Percentiles rank a stretch among this genome's conserved stretches.
phyloP scores from a whole-genome alignment of 2,888 invertebrate genomes.

The Stenodema calcarata region DNA sequence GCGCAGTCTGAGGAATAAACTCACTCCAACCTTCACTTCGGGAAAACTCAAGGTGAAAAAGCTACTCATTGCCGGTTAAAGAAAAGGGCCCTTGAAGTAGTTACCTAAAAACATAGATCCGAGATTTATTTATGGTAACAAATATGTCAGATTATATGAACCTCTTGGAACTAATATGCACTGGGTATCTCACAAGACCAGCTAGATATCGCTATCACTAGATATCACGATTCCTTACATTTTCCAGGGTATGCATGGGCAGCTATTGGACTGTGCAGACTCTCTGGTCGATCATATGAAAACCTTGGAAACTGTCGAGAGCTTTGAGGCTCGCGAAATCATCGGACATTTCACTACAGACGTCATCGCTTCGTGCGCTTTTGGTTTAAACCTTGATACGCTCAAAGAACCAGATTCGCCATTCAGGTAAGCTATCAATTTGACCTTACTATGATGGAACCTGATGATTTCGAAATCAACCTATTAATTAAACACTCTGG shows the following conservation, averaged over 20 bases:
- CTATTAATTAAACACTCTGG: too few species aligned
- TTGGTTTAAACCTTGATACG: slow-evolving; percentile 63
- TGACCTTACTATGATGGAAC: too few species aligned
- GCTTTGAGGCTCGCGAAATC: slow-evolving; percentile 34
- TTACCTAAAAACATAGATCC: too few species aligned
- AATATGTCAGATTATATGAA: too few species aligned
- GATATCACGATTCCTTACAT: neutral
- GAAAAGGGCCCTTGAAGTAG: too few species aligned
- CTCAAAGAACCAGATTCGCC: slow-evolving; percentile 58
- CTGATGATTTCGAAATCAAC: too few species aligned
- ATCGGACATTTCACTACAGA: slow-evolving; percentile 63
- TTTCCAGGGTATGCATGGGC: slow-evolving; percentile 63
- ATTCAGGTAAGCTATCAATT: neutral
- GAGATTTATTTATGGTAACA: too few species aligned
- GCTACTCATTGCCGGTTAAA: neutral
- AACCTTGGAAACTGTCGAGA: neutral
- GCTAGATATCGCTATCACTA: neutral
- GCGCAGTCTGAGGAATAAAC: slow-evolving; percentile 65
- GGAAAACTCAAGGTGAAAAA: slow-evolving; percentile 62
- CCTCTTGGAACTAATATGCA: too few species aligned
- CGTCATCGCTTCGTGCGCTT: slow-evolving; percentile 65
- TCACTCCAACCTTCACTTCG: slow-evolving; percentile 66
- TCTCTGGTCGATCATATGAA: slow-evolving; percentile 43
- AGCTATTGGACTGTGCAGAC: slow-evolving; percentile 62
- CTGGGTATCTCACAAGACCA: too few species aligned